Evolutionary conservation across 2,113 vertebrate genomes (phyloP), one percentile per base, ranked within the genome.

Genomic region (Apus apus): DNA sequence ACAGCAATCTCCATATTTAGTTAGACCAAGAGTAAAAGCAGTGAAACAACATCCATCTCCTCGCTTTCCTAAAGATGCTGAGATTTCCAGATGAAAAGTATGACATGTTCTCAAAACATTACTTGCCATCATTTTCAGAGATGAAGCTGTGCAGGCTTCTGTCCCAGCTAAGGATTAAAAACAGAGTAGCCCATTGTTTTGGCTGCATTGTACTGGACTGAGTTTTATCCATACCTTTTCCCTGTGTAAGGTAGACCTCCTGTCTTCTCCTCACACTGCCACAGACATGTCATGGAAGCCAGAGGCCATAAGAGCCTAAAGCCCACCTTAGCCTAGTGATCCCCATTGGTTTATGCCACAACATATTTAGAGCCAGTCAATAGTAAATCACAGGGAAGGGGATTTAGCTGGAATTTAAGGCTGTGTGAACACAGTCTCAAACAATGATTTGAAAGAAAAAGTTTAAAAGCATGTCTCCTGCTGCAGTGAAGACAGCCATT

Each of bases 1-100:
- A 58, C 74, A 89, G 83, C 58, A 75, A 73, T 81, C 94, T 90
- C 65, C 77, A 60, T 38, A 76, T 82, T 90, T 81, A 97, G 80
- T 58, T 74, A 62, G 83, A 86, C 8, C 43, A 84, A 58, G 80
- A 75, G 65, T 5, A 78, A 84, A 94, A 85, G 46, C 53, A 81
- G 48, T 61, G 34, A 57, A 81, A 57, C 58, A 81, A 43, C 66
- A 78, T 38, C 70, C 54, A 61, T 81, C 92, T 83, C 75, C 51
- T 46, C 30, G 20, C 34, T 15, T 65, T 66, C 57, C 77, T 74
- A 11, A 73, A 72, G 60, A 45, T 0, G 0, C 40, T 62, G 75
- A 83, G 43, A 67, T 50, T 68, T 54, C 40, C 71, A 82, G 77
- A 51, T 22, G 58, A 91, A 34, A 80, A 76, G 30, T 14, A 46